Conservation (phyloP, 2,113 vertebrate species). For the Barnardius zonarius region DNA sequence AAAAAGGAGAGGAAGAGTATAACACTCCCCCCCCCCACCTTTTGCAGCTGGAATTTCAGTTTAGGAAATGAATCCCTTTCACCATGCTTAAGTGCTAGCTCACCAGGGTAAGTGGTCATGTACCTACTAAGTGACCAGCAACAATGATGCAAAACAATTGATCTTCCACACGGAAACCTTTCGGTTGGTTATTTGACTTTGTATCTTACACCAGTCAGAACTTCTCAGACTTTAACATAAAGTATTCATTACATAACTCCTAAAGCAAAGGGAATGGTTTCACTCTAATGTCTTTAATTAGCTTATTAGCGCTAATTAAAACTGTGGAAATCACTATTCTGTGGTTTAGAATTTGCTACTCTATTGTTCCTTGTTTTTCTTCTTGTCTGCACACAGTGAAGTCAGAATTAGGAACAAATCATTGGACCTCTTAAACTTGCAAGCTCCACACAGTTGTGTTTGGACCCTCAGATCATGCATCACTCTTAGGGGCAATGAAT, state of each 20-base stretch:
- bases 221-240: neutral
- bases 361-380: neutral
- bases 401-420: neutral
- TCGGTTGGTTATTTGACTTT: neutral
- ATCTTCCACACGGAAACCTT: neutral
- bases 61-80: neutral
- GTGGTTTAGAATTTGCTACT: neutral
- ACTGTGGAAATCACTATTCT: neutral
- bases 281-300: neutral
- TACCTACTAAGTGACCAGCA: neutral
- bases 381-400: neutral
- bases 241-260: neutral
- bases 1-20: neutral
- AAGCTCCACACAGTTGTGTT: neutral
- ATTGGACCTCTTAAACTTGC: neutral
- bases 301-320: neutral
- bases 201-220: neutral
- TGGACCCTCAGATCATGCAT: neutral
- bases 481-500: neutral
- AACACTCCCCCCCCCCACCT: neutral
- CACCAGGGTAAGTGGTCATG: neutral
- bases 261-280: neutral
- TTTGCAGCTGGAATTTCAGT: neutral
- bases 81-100: neutral
- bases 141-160: neutral